Evolutionary conservation across 1,140 invertebrate genomes (phyloP), one percentile per base, ranked within the genome.

Genomic region (Samia ricini): DNA sequence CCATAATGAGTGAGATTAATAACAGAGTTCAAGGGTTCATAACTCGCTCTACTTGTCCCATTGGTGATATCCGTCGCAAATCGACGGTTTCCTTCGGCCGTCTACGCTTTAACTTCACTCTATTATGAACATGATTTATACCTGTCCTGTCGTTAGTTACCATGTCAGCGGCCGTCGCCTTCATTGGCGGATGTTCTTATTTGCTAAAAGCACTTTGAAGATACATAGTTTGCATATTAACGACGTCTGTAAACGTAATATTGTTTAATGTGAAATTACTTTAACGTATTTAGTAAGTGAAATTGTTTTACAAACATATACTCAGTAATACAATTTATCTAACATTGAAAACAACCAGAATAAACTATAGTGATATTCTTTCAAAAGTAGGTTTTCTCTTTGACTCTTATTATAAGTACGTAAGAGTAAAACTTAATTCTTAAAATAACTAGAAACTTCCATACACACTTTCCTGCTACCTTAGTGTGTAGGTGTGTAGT

Each of bases 121-220:
- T 79, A 83, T 85, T 86, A 85, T 79, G 57, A 77, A 76, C 79
- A 85, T 89, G 87, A 89, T 88, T 88, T 88, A 89, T 89, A 88
- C 87, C 85, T 89, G 85, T 74, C 73, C 74, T 74, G 77, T 81
- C 85, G 87, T 89, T 88, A 88, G 80, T 81, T 78, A 70, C 64
- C 68, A 69, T 85, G 81, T 83, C 81, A 84, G 71, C 78, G 74
- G 64, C 71, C 83, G 80, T 85, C 73, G 69, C 64, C 33, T 42
- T 42, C 33, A 12, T 42, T 42, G 7, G 12, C 79, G 83, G 87
- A 85, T 82, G 72, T 73, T 66, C 64, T 84, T 82, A 83, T 85
- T 85, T 73, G 80, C 77, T 75, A 10, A 29, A 12, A 56, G 19
- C 8, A 19, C 18, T 29, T 24, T 57, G 5, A 57, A n/a, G n/a